phyloP scores from a whole-genome alignment of 2,113 vertebrate species.

The Nettapus auritus region DNA sequence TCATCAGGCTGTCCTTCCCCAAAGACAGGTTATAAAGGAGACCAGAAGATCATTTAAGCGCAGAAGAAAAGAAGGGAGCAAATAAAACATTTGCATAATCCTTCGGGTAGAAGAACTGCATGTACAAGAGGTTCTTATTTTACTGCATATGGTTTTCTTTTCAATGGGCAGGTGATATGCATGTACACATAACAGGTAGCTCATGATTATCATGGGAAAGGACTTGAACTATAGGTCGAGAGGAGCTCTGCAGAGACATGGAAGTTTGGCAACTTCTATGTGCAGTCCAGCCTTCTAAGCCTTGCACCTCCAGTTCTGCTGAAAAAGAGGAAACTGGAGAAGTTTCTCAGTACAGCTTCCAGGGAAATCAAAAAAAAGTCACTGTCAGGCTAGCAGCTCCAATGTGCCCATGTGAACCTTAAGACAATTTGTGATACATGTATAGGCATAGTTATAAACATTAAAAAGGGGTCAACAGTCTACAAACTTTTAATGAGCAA shows the following conservation, averaged over 20 bases:
- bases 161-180: neutral
- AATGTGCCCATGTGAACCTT: neutral
- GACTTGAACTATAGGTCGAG: neutral
- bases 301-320: neutral
- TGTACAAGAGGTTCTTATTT: neutral
- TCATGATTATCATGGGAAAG: neutral
- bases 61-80: neutral
- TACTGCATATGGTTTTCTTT: neutral
- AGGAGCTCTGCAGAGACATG: neutral
- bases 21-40: neutral
- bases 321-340: neutral
- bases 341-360: neutral
- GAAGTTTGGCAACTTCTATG: neutral
- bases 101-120: neutral
- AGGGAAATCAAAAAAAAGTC: neutral
- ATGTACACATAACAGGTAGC: too few relatives aligned
- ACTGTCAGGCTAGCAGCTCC: neutral
- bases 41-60: neutral
- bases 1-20: neutral
- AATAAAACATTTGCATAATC: neutral
- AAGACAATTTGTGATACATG: neutral
- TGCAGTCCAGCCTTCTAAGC: neutral
- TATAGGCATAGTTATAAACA: neutral
- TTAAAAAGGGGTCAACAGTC: neutral
- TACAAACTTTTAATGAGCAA: neutral